A percentile compares a stretch with the other conserved stretches of the same genome.
These are phyloP conservation scores for Hermaeophaga mercurialis DNA, from an alignment of 2,888 invertebrate species.

Conservation along the genomic window DNA sequence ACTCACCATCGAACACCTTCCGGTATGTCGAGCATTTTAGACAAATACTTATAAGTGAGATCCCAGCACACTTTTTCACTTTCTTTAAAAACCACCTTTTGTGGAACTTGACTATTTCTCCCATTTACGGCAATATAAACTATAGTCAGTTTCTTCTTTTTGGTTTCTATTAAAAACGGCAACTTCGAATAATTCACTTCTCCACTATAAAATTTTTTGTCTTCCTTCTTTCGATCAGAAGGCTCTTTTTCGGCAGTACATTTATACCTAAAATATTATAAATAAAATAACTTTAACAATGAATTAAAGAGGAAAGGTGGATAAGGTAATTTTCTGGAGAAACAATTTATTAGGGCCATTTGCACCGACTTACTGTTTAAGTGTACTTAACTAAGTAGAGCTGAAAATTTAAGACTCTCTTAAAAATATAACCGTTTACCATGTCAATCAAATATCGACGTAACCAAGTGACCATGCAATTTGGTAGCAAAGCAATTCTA, in stretches of 20 bases:
- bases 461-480: too few relatives aligned
- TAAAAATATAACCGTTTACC: too few relatives aligned
- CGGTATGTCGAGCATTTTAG: constrained; percentile 31
- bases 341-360: too few relatives aligned
- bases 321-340: too few relatives aligned
- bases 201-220: constrained; percentile 26
- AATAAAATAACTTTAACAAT: not conserved
- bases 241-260: constrained; percentile 23
- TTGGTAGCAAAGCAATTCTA: too few relatives aligned
- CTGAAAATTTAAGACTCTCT: too few relatives aligned
- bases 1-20: constrained; percentile 30
- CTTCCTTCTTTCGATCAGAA: constrained; percentile 15
- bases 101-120: constrained; percentile 21
- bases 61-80: constrained; percentile 27
- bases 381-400: too few relatives aligned
- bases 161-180: constrained; percentile 24
- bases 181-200: constrained; percentile 21
- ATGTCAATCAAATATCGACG: too few relatives aligned
- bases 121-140: constrained; percentile 30
- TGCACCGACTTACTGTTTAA: too few relatives aligned
- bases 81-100: constrained; percentile 30
- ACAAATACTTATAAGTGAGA: constrained; percentile 19
- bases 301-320: too few relatives aligned
- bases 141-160: constrained; percentile 27
- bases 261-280: constrained; percentile 16